A percentile compares a stretch with the other conserved stretches of the same genome.
These are phyloP conservation scores for Andricus quercusramuli DNA, from an alignment of 2,888 invertebrate genomes.

Conservation along the genomic window DNA sequence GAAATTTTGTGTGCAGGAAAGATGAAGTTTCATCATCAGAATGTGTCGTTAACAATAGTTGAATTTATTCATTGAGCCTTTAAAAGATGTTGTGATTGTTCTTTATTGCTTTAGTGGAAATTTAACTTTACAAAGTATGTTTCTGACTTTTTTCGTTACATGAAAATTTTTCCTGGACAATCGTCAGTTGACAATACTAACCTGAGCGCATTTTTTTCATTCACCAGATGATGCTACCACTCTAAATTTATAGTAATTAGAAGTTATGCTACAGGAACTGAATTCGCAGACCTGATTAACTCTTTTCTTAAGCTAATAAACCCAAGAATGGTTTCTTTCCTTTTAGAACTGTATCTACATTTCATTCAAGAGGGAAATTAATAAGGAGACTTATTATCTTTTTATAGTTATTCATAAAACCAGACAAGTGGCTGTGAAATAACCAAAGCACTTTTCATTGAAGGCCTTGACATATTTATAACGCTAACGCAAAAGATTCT, in stretches of 20 bases:
- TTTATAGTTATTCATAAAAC: neutral
- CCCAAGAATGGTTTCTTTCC: too few species aligned
- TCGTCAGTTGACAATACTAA: neutral
- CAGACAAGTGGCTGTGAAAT: neutral
- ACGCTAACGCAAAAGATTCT: neutral
- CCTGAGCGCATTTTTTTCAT: neutral
- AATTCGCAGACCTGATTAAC: too few species aligned
- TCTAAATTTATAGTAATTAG: too few species aligned
- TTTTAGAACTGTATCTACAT: too few species aligned
- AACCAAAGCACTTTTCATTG: neutral
- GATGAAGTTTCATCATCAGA: too few species aligned
- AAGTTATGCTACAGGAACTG: too few species aligned
- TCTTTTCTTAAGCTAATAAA: too few species aligned
- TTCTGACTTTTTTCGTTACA: too few species aligned
- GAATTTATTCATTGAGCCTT: neutral
- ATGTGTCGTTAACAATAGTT: neutral
- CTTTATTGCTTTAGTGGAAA: neutral
- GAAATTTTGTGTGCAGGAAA: neutral
- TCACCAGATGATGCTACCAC: neutral
- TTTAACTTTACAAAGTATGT: neutral
- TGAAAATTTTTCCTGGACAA: too few species aligned
- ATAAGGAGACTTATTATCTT: neutral
- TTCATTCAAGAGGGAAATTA: too few species aligned
- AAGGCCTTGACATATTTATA: neutral
- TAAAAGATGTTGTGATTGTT: neutral